Evolutionary conservation across 2,113 vertebrate species (phyloP).

Genomic region (Salvator merianae): DNA sequence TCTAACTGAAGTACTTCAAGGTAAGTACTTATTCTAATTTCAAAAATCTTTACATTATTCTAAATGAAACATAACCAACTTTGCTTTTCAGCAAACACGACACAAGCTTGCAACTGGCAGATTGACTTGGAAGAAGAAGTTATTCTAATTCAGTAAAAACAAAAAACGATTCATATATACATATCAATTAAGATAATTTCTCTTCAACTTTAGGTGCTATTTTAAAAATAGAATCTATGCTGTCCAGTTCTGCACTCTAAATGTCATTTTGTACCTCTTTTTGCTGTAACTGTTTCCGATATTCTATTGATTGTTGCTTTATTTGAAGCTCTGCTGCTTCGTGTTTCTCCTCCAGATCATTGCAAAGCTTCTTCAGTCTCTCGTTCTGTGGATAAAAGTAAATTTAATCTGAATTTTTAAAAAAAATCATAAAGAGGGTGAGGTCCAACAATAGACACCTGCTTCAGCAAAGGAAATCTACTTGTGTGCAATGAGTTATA

Average conservation of each 20-base stretch:
- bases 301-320: constrained; percentile 88
- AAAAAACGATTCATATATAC: neutral
- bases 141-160: neutral
- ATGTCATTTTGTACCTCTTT: constrained; percentile 84
- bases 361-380: constrained; percentile 83
- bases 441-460: too few species aligned
- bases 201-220: neutral
- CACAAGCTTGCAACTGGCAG: neutral
- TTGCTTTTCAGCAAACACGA: neutral
- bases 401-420: constrained; percentile 35
- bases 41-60: neutral
- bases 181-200: neutral
- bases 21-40: neutral
- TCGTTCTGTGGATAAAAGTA: constrained; percentile 81
- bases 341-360: constrained; percentile 92
- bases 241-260: neutral
- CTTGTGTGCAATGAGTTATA: too few species aligned
- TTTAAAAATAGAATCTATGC: neutral
- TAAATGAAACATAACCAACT: neutral
- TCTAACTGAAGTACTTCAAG: neutral
- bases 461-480: too few species aligned
- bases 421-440: neutral
- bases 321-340: constrained; percentile 94
- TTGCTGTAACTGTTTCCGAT: constrained; percentile 88
- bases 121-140: neutral